phyloP scores from a whole-genome alignment of 2,113 vertebrate species.

The Burhinus oedicnemus region DNA sequence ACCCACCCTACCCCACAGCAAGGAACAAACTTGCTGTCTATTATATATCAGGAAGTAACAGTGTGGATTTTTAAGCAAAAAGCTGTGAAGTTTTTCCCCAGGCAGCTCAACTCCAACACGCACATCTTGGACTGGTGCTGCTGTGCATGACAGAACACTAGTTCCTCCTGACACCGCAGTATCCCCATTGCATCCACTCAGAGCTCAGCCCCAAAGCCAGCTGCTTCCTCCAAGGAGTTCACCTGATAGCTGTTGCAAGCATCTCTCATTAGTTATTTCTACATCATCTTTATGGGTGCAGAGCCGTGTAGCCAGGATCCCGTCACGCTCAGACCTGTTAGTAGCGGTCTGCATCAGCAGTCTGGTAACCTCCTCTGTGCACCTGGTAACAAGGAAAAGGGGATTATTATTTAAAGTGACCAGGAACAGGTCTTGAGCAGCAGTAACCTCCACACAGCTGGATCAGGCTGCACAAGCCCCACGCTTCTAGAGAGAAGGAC shows the following conservation, averaged over 20 bases:
- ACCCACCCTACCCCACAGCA: not conserved
- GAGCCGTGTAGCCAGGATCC: constrained; percentile 92
- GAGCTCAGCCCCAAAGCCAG: not conserved
- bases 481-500: not conserved
- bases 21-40: not conserved
- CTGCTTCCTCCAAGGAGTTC: not conserved
- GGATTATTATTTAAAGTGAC: not conserved
- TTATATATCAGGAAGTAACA: not conserved
- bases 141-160: not conserved
- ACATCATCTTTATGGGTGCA: constrained; percentile 98
- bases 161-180: not conserved
- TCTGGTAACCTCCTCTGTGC: constrained; percentile 86
- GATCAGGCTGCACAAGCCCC: not conserved
- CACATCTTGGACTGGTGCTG: not conserved
- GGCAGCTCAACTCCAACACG: not conserved
- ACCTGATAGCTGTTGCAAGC: constrained; percentile 89
- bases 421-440: not conserved
- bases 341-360: constrained; percentile 80
- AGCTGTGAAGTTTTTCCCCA: not conserved
- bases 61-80: not conserved
- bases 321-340: constrained; percentile 86
- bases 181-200: not conserved
- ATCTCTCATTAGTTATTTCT: constrained; percentile 87
- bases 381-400: constrained; percentile 72
- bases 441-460: not conserved